Conservation (phyloP, 2,113 vertebrate genomes). For the Tenebrosternarchus preto region DNA sequence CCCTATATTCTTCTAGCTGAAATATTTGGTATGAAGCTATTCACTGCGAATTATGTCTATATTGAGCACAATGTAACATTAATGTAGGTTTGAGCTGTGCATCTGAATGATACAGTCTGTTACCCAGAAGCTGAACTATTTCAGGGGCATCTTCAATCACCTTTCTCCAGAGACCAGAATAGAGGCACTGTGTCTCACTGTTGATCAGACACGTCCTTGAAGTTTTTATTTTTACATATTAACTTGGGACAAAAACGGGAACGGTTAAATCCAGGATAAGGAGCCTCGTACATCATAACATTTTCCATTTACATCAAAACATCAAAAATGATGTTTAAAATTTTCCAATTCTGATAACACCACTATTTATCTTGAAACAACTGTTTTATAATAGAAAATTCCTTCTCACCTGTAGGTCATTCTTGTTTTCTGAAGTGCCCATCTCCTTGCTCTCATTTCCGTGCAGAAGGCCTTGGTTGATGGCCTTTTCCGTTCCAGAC, state of each 20-base stretch:
- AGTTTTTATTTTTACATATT: conserved; percentile 61
- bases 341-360: conserved; percentile 15
- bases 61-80: neutral
- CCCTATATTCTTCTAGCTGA: neutral
- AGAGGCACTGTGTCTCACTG: conserved; percentile 46
- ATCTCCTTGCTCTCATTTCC: conserved; percentile 37
- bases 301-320: conserved; percentile 10
- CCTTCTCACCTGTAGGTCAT: conserved; percentile 61
- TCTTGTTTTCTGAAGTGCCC: conserved; percentile 37
- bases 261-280: conserved; percentile 53
- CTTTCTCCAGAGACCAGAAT: conserved; percentile 54
- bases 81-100: conserved; percentile 14
- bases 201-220: conserved; percentile 64
- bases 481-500: conserved; percentile 23
- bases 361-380: neutral
- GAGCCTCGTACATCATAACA: conserved; percentile 24
- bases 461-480: conserved; percentile 41
- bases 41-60: conserved; percentile 6
- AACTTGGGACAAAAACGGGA: conserved; percentile 59
- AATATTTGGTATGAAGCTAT: neutral
- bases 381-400: neutral
- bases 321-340: conserved; percentile 19
- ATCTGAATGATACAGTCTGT: conserved; percentile 34
- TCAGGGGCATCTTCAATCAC: conserved; percentile 64
- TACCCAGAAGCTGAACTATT: conserved; percentile 59